phyloP scores from a whole-genome alignment of 2,113 vertebrate genomes.

The Girardinichthys multiradiatus region DNA sequence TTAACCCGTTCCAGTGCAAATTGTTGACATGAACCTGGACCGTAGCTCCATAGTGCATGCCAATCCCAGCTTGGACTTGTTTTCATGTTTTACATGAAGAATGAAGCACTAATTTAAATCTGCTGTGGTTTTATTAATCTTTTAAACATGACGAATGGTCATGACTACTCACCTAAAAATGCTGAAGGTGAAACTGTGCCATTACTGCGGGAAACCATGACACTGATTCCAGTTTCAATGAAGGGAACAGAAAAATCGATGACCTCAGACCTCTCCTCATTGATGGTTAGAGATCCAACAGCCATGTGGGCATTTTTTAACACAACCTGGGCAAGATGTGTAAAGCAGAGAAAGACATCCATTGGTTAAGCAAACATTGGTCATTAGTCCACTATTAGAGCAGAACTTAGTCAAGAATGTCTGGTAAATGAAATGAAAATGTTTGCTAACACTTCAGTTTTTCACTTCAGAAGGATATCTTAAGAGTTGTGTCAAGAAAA shows the following conservation, averaged over 20 bases:
- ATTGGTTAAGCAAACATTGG: background rate
- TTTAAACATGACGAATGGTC: background rate
- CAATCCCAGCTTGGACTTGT: no score
- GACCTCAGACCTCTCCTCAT: constrained; percentile 96
- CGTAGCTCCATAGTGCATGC: no score
- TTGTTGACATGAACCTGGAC: no score
- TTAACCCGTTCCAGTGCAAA: no score
- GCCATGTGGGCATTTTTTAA: constrained; percentile 98
- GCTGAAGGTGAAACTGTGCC: constrained; percentile 98
- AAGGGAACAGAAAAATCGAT: constrained; percentile 99
- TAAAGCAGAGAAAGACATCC: constrained; percentile 5
- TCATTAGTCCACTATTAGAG: background rate
- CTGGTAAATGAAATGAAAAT: no score
- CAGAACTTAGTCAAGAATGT: no score
- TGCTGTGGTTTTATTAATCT: background rate
- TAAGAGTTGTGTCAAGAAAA: no score
- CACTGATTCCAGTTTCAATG: constrained; percentile 98
- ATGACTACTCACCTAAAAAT: constrained; percentile 89
- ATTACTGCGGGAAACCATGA: constrained; percentile 99
- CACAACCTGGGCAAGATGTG: constrained; percentile 89
- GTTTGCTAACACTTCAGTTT: no score
- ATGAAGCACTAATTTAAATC: no score
- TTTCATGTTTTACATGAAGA: no score
- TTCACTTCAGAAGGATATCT: no score
- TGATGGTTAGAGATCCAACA: constrained; percentile 97